phyloP scores from a whole-genome alignment of 1,140 invertebrate genomes.

The Sitobion miscanthi region DNA sequence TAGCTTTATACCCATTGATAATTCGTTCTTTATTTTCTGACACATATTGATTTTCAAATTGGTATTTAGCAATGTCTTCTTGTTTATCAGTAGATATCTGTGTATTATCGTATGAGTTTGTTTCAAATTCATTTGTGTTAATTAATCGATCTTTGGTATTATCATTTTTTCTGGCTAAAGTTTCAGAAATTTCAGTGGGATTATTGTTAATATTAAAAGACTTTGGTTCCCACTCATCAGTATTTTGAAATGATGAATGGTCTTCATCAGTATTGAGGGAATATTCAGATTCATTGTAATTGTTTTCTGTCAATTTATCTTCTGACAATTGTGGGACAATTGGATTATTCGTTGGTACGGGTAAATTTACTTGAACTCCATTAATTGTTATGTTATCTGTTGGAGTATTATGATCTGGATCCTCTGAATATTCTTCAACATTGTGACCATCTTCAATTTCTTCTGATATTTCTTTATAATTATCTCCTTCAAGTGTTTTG shows the following conservation, averaged over 20 bases:
- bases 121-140: neutral
- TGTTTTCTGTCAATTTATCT: neutral
- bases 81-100: neutral
- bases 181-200: too few relatives aligned
- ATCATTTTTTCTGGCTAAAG: neutral
- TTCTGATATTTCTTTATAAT: neutral
- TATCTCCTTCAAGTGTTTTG: neutral
- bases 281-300: neutral
- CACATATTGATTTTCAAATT: neutral
- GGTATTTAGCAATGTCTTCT: neutral
- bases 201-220: neutral
- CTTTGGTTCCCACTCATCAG: neutral
- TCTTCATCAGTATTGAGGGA: neutral
- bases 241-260: neutral
- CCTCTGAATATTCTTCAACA: neutral
- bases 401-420: neutral
- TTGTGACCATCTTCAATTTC: neutral
- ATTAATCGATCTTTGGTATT: neutral
- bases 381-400: neutral
- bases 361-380: neutral
- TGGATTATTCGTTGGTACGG: neutral
- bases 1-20: neutral
- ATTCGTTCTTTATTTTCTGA: neutral
- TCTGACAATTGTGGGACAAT: neutral
- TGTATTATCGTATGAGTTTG: neutral